phyloP scores from a whole-genome alignment of 2,888 invertebrate species.

The Pterostichus niger region DNA sequence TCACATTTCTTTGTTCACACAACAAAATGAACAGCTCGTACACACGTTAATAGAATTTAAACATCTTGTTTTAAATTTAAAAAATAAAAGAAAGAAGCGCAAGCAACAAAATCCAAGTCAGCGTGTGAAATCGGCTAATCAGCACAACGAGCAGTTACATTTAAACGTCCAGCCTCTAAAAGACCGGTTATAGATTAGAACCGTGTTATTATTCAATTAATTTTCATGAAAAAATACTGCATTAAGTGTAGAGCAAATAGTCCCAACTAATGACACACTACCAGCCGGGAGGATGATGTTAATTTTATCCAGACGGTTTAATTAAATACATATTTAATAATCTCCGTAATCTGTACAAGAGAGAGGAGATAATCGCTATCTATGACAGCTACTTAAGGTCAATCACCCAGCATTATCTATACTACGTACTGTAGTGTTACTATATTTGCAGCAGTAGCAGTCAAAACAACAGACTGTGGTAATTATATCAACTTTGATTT shows the following conservation, averaged over 20 bases:
- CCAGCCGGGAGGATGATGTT: constrained; percentile 31
- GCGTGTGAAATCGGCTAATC: constrained; percentile 42
- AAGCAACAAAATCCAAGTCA: constrained; percentile 1
- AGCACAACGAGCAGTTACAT: not conserved
- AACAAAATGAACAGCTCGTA: no score
- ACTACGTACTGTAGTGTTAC: constrained; percentile 4
- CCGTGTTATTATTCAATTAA: constrained; percentile 49
- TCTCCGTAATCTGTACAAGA: constrained; percentile 44
- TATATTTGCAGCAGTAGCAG: constrained; percentile 40
- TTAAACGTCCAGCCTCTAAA: not conserved
- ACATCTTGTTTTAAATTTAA: not conserved
- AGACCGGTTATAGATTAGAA: constrained; percentile 47
- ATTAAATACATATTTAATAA: constrained; percentile 58
- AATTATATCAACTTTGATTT: no score
- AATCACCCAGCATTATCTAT: constrained; percentile 46
- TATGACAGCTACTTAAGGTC: constrained; percentile 49
- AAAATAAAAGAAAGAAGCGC: not conserved
- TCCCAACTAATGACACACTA: constrained; percentile 14
- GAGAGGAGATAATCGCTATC: constrained; percentile 46
- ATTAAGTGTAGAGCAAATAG: constrained; percentile 39
- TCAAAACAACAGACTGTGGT: constrained; percentile 17
- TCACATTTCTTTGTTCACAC: not conserved
- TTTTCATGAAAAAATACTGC: constrained; percentile 38
- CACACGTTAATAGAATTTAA: not conserved
- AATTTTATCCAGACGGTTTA: constrained; percentile 50